These are phyloP conservation scores for Lepidochrysops patricia DNA, from an alignment of 2,888 invertebrate genomes.

Conservation along the genomic window DNA sequence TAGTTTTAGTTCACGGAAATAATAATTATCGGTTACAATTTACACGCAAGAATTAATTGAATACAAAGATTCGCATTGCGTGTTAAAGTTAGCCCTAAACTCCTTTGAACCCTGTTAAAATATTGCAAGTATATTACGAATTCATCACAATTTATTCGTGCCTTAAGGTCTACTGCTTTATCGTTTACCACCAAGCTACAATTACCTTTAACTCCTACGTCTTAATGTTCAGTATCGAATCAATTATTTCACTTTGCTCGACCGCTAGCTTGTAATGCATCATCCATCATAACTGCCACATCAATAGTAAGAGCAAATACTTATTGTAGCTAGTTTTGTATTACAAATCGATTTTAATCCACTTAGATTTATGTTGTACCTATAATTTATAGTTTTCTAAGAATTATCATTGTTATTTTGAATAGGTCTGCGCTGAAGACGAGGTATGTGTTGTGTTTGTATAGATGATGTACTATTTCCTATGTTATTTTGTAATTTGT, in stretches of 20 bases:
- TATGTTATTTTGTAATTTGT: not conserved
- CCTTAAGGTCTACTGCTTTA: not conserved
- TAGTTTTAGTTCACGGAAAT: no score
- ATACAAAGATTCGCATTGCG: not conserved
- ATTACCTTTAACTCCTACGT: conserved; percentile 17
- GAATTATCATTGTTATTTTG: conserved; percentile 20
- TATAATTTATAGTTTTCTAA: conserved; percentile 39
- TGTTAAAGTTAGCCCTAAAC: not conserved
- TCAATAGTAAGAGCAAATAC: conserved; percentile 55
- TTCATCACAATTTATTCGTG: conserved; percentile 7
- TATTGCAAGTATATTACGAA: not conserved
- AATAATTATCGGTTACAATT: no score
- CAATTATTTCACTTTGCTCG: conserved; percentile 27
- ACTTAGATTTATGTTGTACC: conserved; percentile 43
- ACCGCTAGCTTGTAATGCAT: conserved; percentile 30
- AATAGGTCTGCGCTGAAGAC: conserved; percentile 6
- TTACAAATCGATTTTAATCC: conserved; percentile 50
- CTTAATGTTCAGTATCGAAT: conserved; percentile 19
- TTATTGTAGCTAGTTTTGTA: conserved; percentile 42
- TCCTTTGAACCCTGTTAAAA: not conserved
- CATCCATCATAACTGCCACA: conserved; percentile 52
- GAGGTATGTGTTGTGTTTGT: conserved; percentile 2
- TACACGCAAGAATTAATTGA: not conserved
- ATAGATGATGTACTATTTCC: not conserved
- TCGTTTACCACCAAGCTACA: conserved; percentile 16